These are phyloP conservation scores for Sinocyclocheilus maitianheensis DNA, from an alignment of 2,113 vertebrate species.

Conservation along the genomic window DNA sequence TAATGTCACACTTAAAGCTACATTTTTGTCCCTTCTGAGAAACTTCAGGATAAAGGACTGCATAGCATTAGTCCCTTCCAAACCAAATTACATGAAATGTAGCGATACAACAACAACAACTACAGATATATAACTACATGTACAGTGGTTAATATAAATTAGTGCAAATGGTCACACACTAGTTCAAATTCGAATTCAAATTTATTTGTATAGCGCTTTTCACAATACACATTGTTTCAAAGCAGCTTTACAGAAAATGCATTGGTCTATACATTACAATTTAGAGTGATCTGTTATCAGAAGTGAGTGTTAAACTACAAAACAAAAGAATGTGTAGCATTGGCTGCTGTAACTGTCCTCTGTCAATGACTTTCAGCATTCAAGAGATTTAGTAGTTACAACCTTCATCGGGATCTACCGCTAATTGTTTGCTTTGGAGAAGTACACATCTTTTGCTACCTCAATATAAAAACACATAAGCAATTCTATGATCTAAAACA, in stretches of 20 bases:
- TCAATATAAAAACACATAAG: neutral
- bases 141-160: neutral
- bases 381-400: neutral
- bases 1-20: too few species aligned
- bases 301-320: neutral
- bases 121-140: neutral
- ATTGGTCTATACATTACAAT: too few species aligned
- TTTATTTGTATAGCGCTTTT: too few species aligned
- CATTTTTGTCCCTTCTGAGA: too few species aligned
- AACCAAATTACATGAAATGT: too few species aligned
- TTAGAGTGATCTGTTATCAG: too few species aligned
- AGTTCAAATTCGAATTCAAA: neutral
- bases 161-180: neutral
- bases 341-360: neutral
- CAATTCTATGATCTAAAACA: neutral
- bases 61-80: neutral
- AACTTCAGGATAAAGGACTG: too few species aligned
- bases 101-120: neutral
- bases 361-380: neutral
- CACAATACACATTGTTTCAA: too few species aligned
- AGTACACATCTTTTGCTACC: neutral
- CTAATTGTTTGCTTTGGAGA: slow-evolving; percentile 17
- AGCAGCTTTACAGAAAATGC: too few species aligned
- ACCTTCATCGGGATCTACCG: neutral
- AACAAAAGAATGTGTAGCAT: neutral